Conservation (phyloP, 2,888 invertebrate genomes). For the Xiphydria camelus region DNA sequence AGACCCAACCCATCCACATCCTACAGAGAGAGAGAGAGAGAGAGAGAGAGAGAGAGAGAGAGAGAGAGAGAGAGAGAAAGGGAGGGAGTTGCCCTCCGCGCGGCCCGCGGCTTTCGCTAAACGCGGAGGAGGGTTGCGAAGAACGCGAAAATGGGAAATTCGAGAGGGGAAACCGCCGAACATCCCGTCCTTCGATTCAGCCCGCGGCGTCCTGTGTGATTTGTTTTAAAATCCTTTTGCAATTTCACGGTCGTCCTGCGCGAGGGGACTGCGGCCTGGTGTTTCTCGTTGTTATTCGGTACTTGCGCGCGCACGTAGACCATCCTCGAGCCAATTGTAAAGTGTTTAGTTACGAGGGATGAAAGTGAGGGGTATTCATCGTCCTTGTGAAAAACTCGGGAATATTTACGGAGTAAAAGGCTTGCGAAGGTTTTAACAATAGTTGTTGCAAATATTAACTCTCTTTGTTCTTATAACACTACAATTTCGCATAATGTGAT, state of each 20-base stretch:
- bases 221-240: conserved; percentile 58
- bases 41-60: conserved; percentile 19
- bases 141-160: conserved; percentile 53
- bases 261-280: too few species aligned
- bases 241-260: conserved; percentile 39
- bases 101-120: conserved; percentile 36
- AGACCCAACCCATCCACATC: conserved; percentile 62
- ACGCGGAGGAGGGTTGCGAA: conserved; percentile 31
- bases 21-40: conserved; percentile 33
- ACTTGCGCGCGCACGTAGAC: too few species aligned
- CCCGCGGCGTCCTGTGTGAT: conserved; percentile 51
- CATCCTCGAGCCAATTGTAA: too few species aligned
- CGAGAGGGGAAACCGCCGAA: conserved; percentile 47
- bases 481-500: too few species aligned
- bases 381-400: too few species aligned
- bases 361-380: too few species aligned
- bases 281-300: too few species aligned
- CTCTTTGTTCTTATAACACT: too few species aligned
- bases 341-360: too few species aligned
- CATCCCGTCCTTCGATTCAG: conserved; percentile 52
- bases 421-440: too few species aligned
- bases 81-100: conserved; percentile 27
- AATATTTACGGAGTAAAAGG: too few species aligned
- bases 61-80: conserved; percentile 10
- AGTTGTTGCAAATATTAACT: too few species aligned